Conservation (phyloP, 2,113 vertebrate genomes). For the Cichladusa arquata region DNA sequence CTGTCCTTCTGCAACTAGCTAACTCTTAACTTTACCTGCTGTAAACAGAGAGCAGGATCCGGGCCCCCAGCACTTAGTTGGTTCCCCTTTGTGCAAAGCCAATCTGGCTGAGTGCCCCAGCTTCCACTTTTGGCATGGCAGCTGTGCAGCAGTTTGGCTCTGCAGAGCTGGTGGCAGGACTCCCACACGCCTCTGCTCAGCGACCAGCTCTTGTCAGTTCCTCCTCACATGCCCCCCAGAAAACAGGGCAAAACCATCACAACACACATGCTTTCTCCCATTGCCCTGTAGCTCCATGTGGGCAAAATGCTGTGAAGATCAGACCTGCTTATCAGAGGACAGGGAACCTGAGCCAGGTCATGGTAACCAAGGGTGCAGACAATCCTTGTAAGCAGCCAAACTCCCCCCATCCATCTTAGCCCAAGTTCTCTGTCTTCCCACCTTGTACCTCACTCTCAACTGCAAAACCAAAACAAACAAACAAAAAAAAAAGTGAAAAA, state of each 20-base stretch:
- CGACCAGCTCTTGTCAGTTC: background rate
- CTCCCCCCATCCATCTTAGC: background rate
- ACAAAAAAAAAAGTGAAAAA: too few species aligned
- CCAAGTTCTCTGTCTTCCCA: fast-evolving
- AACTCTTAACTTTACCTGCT: background rate
- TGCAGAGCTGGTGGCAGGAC: background rate
- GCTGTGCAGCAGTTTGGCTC: background rate
- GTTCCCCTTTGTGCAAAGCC: background rate
- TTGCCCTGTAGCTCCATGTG: fast-evolving
- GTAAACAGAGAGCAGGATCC: background rate
- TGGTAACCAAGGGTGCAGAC: background rate
- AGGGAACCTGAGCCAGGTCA: background rate
- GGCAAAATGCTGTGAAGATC: background rate
- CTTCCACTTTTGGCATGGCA: conserved; percentile 4
- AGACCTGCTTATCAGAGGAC: background rate
- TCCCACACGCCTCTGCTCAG: background rate
- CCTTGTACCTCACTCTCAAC: background rate
- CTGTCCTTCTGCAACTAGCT: background rate
- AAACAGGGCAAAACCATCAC: background rate
- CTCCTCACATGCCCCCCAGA: background rate
- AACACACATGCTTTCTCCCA: background rate
- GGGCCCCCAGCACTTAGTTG: background rate
- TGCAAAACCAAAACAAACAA: too few species aligned
- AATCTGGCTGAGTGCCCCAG: background rate
- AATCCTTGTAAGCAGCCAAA: background rate